Evolutionary conservation across 1,140 invertebrate genomes (phyloP).

Genomic region (Chironomus tepperi): DNA sequence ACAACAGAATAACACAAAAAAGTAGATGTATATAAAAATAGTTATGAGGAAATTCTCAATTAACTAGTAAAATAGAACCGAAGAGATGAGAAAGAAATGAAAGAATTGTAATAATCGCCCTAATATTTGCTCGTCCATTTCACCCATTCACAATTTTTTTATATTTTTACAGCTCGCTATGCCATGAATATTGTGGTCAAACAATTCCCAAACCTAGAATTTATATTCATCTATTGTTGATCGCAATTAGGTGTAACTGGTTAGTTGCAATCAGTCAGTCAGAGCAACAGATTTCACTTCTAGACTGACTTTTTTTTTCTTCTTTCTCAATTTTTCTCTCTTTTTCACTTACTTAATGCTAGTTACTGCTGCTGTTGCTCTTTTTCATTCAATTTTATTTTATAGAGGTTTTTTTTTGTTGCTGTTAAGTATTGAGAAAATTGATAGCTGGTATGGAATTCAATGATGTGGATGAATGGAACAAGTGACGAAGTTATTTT

Average conservation of each 20-base stretch:
- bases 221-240: background rate
- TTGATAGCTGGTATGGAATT: too few species aligned
- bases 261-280: background rate
- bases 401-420: too few species aligned
- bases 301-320: background rate
- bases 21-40: background rate
- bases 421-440: too few species aligned
- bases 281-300: background rate
- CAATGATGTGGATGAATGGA: too few species aligned
- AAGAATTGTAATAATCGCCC: background rate
- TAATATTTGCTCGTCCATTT: constrained; percentile 1
- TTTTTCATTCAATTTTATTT: too few species aligned
- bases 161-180: background rate
- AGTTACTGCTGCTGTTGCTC: too few species aligned
- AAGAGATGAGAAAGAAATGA: background rate
- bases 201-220: constrained; percentile 2
- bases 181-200: background rate
- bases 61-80: background rate
- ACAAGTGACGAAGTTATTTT: too few species aligned
- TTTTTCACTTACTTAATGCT: background rate
- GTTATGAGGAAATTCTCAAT: constrained; percentile 20
- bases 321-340: background rate
- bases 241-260: background rate
- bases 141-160: background rate
- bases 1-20: background rate